Evolutionary conservation across 1,140 invertebrate genomes (phyloP).

Genomic region (Polyergus mexicanus): DNA sequence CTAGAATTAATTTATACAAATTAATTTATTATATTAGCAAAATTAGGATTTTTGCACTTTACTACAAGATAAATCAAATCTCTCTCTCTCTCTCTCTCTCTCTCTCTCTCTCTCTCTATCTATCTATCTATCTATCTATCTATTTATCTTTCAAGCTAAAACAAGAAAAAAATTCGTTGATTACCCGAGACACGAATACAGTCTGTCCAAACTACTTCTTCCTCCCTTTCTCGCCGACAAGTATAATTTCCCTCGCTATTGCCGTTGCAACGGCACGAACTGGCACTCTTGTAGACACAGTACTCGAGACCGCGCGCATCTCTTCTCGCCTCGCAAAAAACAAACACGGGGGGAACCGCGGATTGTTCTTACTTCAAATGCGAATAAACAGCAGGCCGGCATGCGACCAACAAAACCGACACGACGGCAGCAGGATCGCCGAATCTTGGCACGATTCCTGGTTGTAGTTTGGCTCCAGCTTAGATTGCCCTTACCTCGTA

Average conservation of each 20-base stretch:
- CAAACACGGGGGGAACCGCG: constrained; percentile 63
- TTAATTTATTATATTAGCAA: constrained; percentile 28
- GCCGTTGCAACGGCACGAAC: constrained; percentile 13
- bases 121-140: too few relatives aligned
- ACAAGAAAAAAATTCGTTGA: constrained; percentile 18
- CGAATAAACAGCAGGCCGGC: constrained; percentile 72
- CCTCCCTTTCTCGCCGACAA: not conserved
- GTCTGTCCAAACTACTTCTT: constrained; percentile 19
- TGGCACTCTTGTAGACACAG: constrained; percentile 49
- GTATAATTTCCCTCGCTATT: constrained; percentile 18
- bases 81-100: not conserved
- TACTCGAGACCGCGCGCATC: constrained; percentile 24
- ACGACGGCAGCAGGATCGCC: constrained; percentile 58
- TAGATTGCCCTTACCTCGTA: constrained; percentile 56
- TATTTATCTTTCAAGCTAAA: not conserved
- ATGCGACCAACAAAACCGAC: constrained; percentile 57
- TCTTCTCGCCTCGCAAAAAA: constrained; percentile 64
- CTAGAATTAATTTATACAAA: constrained; percentile 24
- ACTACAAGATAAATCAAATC: constrained; percentile 20
- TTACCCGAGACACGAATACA: constrained; percentile 34
- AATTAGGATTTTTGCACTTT: constrained; percentile 2
- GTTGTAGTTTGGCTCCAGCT: constrained; percentile 60
- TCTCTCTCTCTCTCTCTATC: too few relatives aligned
- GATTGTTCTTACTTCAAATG: constrained; percentile 73
- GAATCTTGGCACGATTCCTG: constrained; percentile 79